phyloP scores from a whole-genome alignment of 1,140 invertebrate genomes.

The Zaprionus vittiger region DNA sequence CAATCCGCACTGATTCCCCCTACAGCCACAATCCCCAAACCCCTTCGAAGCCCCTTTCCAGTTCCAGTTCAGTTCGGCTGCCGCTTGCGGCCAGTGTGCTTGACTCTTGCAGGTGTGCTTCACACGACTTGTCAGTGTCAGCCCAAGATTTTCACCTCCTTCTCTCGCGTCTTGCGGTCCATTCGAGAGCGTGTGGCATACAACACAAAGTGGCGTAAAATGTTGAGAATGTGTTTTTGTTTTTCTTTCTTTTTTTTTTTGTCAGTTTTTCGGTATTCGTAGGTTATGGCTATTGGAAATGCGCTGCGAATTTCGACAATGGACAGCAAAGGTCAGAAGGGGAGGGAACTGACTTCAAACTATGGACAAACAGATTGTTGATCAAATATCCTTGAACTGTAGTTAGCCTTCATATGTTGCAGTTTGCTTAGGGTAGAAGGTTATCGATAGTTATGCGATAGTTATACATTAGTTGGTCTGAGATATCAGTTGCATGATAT shows the following conservation, averaged over 20 bases:
- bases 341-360: not conserved
- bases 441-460: not conserved
- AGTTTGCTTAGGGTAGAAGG: not conserved
- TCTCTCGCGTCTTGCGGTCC: slow-evolving; percentile 23
- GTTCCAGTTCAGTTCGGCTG: slow-evolving; percentile 61
- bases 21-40: not conserved
- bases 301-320: slow-evolving; percentile 23
- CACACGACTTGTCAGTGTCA: slow-evolving; percentile 82
- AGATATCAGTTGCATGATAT: too few relatives aligned
- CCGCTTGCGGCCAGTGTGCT: slow-evolving; percentile 57
- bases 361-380: not conserved
- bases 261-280: slow-evolving; percentile 5
- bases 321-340: slow-evolving; percentile 5
- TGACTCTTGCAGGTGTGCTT: slow-evolving; percentile 79
- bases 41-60: slow-evolving; percentile 24
- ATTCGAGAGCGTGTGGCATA: slow-evolving; percentile 43
- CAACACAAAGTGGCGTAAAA: slow-evolving; percentile 39
- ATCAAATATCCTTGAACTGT: slow-evolving; percentile 1
- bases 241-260: not conserved
- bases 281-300: slow-evolving; percentile 41
- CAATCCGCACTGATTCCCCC: not conserved
- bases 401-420: not conserved
- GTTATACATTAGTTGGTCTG: not conserved
- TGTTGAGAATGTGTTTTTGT: slow-evolving; percentile 24
- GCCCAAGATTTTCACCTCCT: slow-evolving; percentile 51